These are phyloP conservation scores for Melierax canorus DNA, from an alignment of 2,113 vertebrate species.

Conservation along the genomic window DNA sequence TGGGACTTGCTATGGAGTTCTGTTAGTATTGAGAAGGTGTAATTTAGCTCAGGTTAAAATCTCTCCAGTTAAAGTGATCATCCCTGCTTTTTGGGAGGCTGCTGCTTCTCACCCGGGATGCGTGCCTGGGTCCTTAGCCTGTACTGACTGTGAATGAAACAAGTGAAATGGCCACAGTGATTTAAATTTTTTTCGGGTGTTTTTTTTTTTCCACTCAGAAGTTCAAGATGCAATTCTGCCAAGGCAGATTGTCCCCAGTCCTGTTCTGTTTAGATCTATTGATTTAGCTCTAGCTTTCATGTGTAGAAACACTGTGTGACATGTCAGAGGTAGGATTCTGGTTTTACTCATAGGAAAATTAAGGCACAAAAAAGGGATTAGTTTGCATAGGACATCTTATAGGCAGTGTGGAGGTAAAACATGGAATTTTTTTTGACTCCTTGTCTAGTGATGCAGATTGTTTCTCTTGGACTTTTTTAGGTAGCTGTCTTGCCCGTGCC, in stretches of 20 bases:
- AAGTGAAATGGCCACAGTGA: neutral
- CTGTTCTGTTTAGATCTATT: neutral
- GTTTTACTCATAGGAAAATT: neutral
- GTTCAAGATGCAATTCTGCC: neutral
- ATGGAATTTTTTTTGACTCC: neutral
- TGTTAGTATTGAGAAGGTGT: neutral
- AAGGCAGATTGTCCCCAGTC: neutral
- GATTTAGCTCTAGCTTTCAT: neutral
- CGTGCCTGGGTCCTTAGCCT: rapidly evolving
- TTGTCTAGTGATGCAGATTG: neutral
- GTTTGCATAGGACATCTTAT: neutral
- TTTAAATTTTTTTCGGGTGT: neutral
- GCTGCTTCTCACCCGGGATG: rapidly evolving
- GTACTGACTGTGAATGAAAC: neutral
- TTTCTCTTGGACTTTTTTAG: neutral
- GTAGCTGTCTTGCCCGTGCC: neutral
- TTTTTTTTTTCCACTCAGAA: neutral
- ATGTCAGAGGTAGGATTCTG: neutral
- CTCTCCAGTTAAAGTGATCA: neutral
- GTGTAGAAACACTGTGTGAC: neutral
- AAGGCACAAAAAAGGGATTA: neutral
- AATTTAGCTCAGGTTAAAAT: neutral
- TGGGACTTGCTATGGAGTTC: neutral
- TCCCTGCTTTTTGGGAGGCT: neutral
- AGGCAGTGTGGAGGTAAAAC: neutral